phyloP scores from a whole-genome alignment of 2,888 invertebrate genomes.

The Siphonodentalium dalli region DNA sequence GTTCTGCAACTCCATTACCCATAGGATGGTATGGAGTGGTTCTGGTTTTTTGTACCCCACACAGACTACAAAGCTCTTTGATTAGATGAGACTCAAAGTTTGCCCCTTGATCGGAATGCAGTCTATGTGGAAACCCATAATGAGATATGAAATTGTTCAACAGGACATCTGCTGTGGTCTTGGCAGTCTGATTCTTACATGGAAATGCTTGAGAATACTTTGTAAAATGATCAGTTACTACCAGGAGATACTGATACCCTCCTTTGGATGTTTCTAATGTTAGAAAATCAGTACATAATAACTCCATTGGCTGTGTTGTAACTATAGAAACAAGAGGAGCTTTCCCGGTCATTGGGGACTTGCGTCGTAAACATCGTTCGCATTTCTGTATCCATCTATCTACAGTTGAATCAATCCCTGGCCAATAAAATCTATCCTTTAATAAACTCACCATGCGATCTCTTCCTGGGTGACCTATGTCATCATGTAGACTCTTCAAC shows the following conservation, averaged over 20 bases:
- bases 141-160: constrained; percentile 6
- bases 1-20: constrained; percentile 12
- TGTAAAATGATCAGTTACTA: constrained; percentile 5
- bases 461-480: too few species aligned
- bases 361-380: too few species aligned
- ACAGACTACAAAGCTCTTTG: constrained; percentile 4
- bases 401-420: too few species aligned
- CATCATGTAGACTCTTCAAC: too few species aligned
- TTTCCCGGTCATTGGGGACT: background rate
- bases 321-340: constrained; percentile 2
- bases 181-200: constrained; percentile 14
- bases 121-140: constrained; percentile 9
- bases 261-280: background rate
- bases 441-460: too few species aligned
- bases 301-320: constrained; percentile 5
- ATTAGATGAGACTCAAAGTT: constrained; percentile 9
- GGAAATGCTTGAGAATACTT: constrained; percentile 10
- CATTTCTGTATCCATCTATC: too few species aligned
- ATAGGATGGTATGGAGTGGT: constrained; percentile 13
- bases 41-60: constrained; percentile 5
- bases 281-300: constrained; percentile 1
- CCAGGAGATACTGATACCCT: background rate
- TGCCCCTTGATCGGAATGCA: constrained; percentile 18
- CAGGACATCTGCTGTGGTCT: constrained; percentile 11
- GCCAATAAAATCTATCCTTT: too few species aligned